Conservation (phyloP, 2,113 vertebrate species). For the Callaeas wilsoni region DNA sequence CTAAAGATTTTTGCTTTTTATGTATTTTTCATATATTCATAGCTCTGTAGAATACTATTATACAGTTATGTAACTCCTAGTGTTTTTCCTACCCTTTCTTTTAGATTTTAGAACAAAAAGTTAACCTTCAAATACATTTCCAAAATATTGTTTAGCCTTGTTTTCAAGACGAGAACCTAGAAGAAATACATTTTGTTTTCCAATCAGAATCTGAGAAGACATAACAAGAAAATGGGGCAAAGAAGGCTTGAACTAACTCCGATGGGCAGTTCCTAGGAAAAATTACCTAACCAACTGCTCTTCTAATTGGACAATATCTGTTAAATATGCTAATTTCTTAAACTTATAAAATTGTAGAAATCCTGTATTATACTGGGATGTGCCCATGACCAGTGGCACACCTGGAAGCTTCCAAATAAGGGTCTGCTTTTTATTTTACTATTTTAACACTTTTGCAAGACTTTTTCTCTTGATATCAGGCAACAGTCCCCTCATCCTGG, state of each 20-base stretch:
- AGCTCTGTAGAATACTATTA: neutral
- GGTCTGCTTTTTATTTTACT: neutral
- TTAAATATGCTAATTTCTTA: neutral
- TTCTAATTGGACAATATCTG: no score
- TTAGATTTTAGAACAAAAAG: neutral
- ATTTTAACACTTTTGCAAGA: neutral
- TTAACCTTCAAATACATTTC: neutral
- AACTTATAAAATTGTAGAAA: neutral
- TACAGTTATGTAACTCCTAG: neutral
- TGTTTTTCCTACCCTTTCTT: neutral
- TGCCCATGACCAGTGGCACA: neutral
- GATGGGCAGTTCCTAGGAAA: fast-evolving
- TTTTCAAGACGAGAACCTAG: neutral
- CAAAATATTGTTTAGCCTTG: neutral
- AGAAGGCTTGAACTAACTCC: neutral
- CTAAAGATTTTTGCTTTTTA: neutral
- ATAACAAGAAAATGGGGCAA: neutral
- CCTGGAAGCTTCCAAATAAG: neutral
- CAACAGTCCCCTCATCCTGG: neutral
- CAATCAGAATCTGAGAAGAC: neutral
- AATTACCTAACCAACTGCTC: neutral
- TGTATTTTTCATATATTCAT: neutral
- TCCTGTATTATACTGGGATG: no score
- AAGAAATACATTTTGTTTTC: neutral
- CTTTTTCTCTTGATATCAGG: neutral